Conservation (phyloP, 2,113 vertebrate species). For the Cercocebus atys region DNA sequence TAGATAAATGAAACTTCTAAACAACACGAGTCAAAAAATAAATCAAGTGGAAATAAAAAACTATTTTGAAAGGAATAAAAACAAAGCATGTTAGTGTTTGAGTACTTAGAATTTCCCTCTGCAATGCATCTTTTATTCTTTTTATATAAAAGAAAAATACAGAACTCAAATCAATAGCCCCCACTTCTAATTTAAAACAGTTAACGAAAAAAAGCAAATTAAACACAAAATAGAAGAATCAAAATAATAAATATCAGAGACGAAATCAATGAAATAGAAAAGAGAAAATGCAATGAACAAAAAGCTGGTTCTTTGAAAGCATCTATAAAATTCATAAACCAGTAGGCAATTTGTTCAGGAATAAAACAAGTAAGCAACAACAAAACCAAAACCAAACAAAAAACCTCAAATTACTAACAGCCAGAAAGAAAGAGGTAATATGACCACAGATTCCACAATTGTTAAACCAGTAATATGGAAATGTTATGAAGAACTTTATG, state of each 20-base stretch:
- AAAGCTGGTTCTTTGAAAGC: neutral
- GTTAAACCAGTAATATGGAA: neutral
- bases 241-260: neutral
- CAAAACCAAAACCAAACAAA: neutral
- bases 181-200: neutral
- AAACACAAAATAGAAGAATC: neutral
- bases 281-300: neutral
- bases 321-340: neutral
- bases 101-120: neutral
- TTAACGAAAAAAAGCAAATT: neutral
- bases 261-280: neutral
- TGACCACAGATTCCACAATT: neutral
- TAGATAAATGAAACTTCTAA: neutral
- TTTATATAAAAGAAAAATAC: neutral
- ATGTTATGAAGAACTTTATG: neutral
- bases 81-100: neutral
- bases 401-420: neutral
- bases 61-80: neutral
- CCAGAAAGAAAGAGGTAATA: neutral
- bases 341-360: neutral
- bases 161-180: neutral
- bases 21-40: neutral
- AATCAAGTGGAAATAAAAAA: neutral
- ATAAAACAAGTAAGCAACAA: too few species aligned
- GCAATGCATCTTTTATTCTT: neutral